Evolutionary conservation across 2,113 vertebrate genomes (phyloP).

Genomic region (Bos javanicus): DNA sequence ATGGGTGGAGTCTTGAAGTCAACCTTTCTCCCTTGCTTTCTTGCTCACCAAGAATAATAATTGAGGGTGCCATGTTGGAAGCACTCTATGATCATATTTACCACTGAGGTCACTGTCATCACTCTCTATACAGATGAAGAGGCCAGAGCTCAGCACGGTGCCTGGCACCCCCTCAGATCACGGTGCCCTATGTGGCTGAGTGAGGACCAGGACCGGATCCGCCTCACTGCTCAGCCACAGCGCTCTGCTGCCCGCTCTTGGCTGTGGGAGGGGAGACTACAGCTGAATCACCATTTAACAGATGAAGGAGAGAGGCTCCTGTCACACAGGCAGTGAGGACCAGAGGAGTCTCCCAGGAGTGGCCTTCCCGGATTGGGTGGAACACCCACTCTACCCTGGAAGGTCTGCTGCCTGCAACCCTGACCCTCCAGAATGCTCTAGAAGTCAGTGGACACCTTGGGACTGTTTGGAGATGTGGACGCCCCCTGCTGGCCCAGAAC

Average conservation of each 20-base stretch:
- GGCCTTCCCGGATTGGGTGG: neutral
- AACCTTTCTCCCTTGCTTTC: neutral
- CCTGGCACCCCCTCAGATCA: neutral
- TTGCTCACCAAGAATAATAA: neutral
- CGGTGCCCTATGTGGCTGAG: neutral
- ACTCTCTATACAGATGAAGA: neutral
- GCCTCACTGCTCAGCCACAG: neutral
- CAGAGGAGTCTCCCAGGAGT: neutral
- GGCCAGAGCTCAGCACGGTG: neutral
- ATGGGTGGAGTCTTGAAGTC: neutral
- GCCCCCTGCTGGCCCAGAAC: constrained; percentile 17
- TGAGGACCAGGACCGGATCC: rapidly evolving
- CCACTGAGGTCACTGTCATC: neutral
- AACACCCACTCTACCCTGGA: neutral
- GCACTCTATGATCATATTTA: neutral
- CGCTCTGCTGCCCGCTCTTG: neutral
- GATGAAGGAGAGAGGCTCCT: neutral
- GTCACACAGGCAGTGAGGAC: neutral
- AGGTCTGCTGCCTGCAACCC: neutral
- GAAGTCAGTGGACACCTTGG: neutral
- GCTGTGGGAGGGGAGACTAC: neutral
- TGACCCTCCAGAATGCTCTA: neutral
- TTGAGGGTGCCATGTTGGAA: neutral
- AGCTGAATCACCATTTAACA: neutral
- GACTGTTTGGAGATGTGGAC: neutral